Base-by-base conservation (phyloP, 2,113 vertebrate species). In the rat (Rattus norvegicus) region DNA sequence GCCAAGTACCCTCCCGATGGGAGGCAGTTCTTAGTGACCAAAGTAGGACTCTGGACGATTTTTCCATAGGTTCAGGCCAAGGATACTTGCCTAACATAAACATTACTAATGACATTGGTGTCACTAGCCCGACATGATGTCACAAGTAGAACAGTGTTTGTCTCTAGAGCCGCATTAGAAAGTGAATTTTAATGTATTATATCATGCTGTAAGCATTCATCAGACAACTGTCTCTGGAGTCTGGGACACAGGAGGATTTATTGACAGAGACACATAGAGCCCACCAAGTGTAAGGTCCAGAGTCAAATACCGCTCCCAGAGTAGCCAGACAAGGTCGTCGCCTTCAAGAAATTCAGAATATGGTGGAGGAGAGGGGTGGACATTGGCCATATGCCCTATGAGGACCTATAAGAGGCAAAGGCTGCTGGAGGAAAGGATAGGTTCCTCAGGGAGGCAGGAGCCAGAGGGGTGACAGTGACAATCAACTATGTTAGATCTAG, bases 111-210 rank as follows among this genome's bases (percentile, higher is more conserved):
- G 86, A 73, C 77, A 69, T 47, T 59, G 69, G 84, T 96, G 90
- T 95, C 65, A 81, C 63, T 47, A 88, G 56, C 61, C 93, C 0
- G 10, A 81, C 93, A 80, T 96, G 96, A 95, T 95, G 90, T 98
- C 96, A 97, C 86, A 79, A 79, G 76, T 13, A 76, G 69, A 63
- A n/a, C 49, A 73, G 76, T 77, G 91, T 96, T 75, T 90, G 88
- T 72, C 70, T 94, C 79, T 76, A 65, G 22, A 83, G 19, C 52
- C 84, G 69, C 49, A 92, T 93, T 70, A 90, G 65, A 92, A 33
- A 76, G 70, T 88, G 88, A 84, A 94, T 95, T 94, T 95, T 95
- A 76, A 96, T 85, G 93, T 90, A 84, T 92, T 36, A 75, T 19
- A 2, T 67, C 47, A 24, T 91, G 56, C 79, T 86, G 89, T 97